Base-by-base conservation (phyloP, 2,113 vertebrate genomes). In the Epinephelus lanceolatus region DNA sequence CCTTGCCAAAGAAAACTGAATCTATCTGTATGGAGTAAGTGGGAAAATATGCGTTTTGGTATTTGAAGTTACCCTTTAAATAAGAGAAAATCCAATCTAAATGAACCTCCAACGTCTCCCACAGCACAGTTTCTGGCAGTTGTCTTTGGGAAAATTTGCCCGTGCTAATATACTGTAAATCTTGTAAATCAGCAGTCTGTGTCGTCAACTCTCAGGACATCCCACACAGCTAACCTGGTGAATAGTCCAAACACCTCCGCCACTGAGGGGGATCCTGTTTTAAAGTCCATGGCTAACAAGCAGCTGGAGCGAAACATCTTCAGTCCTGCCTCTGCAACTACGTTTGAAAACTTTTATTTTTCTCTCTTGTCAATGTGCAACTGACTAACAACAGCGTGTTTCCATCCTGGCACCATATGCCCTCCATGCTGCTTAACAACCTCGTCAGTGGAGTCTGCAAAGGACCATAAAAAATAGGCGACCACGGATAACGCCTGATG, bases 361-460 rank as follows among this genome's bases (percentile, higher is more conserved):
- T 80, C 80, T 60, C 79, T 87, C 81, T 87, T 84, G 86, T 92
- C 86, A 89, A 86, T 89, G 84, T 83, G 79, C 83, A 65, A 87
- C 86, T 76, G 88, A 85, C 80, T 91, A 89, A 89, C 71, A 81
- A 87, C 90, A 86, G 88, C 42, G 70, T 78, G 91, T 87, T 89
- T 88, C 86, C 90, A 75, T 80, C 81, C 84, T 80, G 88, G 68
- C 80, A 70, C 88, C 94, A 94, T 94, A 93, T 94, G 94, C 91
- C 89, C 73, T 83, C 84, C 90, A 93, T 88, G 93, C 84, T 91
- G 93, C 93, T 93, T 93, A 94, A 94, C 93, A 94, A 88, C 91
- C 92, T 92, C 61, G 75, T 91, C 88, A 93, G 78, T 85, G 71
- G 77, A 78, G 84, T 86, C 90, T 82, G 89, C 82, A 90, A 92